Percentiles rank a stretch among this genome's conserved stretches.
Conservation (phyloP, 2,113 vertebrate genomes). For the Hystrix brachyura region DNA sequence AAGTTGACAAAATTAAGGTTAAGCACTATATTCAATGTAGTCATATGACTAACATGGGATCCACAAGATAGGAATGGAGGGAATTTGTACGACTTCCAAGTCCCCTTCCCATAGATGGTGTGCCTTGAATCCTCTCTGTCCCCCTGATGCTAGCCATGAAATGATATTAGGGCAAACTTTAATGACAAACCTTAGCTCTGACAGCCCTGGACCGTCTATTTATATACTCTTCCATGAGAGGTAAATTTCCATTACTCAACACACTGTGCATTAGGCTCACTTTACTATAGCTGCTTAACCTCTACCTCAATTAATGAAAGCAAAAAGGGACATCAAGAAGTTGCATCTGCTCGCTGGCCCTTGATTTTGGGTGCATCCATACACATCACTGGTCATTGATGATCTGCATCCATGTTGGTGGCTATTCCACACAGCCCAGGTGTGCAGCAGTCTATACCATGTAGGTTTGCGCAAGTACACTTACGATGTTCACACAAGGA, state of each 20-base stretch:
- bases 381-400: neutral
- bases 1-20: neutral
- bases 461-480: neutral
- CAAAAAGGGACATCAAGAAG: neutral
- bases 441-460: accelerated
- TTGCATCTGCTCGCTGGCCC: neutral
- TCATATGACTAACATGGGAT: neutral
- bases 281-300: neutral
- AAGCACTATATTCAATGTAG: neutral
- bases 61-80: neutral
- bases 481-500: neutral
- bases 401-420: neutral
- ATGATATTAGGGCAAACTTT: neutral
- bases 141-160: neutral
- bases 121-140: neutral
- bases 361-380: neutral
- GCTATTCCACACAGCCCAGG: neutral
- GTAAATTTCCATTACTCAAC: neutral
- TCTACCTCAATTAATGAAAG: neutral
- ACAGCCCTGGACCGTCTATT: neutral
- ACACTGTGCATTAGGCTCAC: neutral
- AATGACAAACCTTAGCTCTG: neutral
- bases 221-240: neutral
- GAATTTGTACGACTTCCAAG: neutral
- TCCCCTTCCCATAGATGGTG: neutral